Conservation (phyloP, 2,797 vertebrate species). For the Cygnus olor region DNA sequence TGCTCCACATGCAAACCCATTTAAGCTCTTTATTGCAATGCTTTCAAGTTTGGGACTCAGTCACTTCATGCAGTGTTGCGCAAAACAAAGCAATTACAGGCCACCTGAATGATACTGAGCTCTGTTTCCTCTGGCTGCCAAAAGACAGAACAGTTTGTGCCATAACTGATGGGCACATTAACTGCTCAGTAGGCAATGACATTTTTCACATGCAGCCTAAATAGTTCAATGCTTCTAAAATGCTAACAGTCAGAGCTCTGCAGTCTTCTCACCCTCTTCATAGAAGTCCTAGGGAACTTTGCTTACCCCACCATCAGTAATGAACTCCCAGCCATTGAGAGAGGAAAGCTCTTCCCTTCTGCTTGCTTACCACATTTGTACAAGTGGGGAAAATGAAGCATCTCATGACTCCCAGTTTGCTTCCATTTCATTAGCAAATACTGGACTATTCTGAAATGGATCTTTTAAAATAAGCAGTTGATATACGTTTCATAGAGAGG, state of each 20-base stretch:
- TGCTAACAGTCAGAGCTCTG: not conserved
- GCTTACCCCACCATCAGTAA: not conserved
- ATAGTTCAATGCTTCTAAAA: not conserved
- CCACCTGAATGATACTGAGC: not conserved
- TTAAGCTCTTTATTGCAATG: not conserved
- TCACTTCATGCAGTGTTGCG: not conserved
- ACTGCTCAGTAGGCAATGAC: not conserved
- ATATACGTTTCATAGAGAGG: not conserved
- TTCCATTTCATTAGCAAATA: not conserved
- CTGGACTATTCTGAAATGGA: not conserved
- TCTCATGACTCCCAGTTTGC: not conserved
- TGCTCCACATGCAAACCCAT: not conserved
- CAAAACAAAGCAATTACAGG: conserved; percentile 3
- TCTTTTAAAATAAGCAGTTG: not conserved
- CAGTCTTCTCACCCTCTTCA: not conserved
- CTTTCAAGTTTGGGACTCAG: not conserved
- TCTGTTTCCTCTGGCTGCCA: not conserved
- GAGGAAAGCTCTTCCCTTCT: not conserved
- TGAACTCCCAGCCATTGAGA: not conserved
- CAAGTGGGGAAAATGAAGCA: not conserved
- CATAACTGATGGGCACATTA: not conserved
- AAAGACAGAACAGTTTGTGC: not conserved
- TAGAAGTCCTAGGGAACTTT: not conserved
- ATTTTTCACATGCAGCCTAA: not conserved
- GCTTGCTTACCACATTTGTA: not conserved